Percentiles rank a stretch among this genome's conserved stretches.
Evolutionary conservation across 1,140 invertebrate genomes (phyloP).

Genomic region (Heliothis virescens): DNA sequence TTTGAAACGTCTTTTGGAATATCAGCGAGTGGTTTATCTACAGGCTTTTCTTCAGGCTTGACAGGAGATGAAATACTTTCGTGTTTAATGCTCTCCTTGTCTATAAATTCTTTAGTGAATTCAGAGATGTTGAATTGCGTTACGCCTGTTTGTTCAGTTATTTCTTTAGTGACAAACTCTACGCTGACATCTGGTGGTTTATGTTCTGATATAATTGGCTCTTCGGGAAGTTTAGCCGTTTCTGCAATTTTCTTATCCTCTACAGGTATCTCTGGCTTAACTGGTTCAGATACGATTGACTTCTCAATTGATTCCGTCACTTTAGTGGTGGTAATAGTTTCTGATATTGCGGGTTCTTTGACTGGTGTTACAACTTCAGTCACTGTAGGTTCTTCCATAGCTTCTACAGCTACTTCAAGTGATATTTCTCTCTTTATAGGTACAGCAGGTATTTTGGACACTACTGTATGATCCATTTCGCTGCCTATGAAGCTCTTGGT

Average conservation of each 20-base stretch:
- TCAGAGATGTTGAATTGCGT: constrained; percentile 14
- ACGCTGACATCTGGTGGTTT: constrained; percentile 20
- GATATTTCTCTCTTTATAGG: neutral
- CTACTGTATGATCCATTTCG: constrained; percentile 42
- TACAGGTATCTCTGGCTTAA: neutral
- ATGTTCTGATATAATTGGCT: neutral
- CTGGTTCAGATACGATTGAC: neutral
- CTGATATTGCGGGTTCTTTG: constrained; percentile 33
- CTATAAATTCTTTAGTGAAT: constrained; percentile 16
- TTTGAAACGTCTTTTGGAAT: neutral
- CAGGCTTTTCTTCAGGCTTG: neutral
- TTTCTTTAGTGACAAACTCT: constrained; percentile 7
- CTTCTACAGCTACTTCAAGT: constrained; percentile 87
- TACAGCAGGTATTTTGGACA: constrained; percentile 16
- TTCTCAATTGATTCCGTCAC: neutral
- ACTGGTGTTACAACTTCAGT: neutral
- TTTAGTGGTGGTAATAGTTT: constrained; percentile 56
- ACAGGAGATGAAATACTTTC: neutral
- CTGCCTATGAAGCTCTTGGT: constrained; percentile 45
- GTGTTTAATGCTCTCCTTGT: constrained; percentile 6
- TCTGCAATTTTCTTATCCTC: constrained; percentile 11
- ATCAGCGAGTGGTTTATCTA: neutral
- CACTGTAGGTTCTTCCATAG: constrained; percentile 87
- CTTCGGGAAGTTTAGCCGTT: neutral
- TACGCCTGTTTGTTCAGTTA: neutral